Evolutionary conservation across 2,888 invertebrate genomes (phyloP).

Genomic region (Coleophora flavipennella): DNA sequence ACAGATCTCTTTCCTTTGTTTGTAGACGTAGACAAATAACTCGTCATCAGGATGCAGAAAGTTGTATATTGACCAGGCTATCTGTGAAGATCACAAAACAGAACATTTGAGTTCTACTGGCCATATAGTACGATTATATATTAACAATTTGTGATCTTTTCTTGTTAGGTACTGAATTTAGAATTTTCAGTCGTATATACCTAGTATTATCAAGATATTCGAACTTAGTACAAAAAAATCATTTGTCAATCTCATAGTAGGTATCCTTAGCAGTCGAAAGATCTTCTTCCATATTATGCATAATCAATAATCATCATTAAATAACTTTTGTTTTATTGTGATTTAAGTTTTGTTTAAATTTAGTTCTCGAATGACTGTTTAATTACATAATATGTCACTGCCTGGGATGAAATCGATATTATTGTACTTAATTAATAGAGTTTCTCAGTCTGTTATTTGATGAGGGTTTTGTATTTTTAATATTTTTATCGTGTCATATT

Average conservation of each 20-base stretch:
- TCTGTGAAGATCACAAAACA: no score
- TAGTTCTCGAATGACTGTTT: no score
- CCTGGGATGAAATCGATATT: conserved; percentile 34
- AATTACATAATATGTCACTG: conserved; percentile 34
- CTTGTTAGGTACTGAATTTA: no score
- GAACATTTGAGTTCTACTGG: no score
- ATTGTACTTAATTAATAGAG: conserved; percentile 22
- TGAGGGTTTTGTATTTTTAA: conserved; percentile 35
- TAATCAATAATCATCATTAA: no score
- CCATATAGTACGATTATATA: no score
- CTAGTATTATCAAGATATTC: conserved; percentile 20
- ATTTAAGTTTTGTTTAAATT: conserved; percentile 15
- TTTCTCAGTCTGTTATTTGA: conserved; percentile 23
- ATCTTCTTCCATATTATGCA: no score
- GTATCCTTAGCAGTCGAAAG: no score
- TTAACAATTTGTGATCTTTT: no score
- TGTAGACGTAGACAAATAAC: not conserved
- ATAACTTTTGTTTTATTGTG: not conserved
- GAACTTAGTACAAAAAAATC: conserved; percentile 28
- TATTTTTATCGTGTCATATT: conserved; percentile 31
- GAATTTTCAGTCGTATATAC: no score
- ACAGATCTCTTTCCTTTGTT: not conserved
- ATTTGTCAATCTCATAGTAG: conserved; percentile 16
- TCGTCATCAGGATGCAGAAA: no score
- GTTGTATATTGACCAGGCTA: no score